phyloP scores from a whole-genome alignment of 2,113 vertebrate genomes.

The Eclectus roratus region DNA sequence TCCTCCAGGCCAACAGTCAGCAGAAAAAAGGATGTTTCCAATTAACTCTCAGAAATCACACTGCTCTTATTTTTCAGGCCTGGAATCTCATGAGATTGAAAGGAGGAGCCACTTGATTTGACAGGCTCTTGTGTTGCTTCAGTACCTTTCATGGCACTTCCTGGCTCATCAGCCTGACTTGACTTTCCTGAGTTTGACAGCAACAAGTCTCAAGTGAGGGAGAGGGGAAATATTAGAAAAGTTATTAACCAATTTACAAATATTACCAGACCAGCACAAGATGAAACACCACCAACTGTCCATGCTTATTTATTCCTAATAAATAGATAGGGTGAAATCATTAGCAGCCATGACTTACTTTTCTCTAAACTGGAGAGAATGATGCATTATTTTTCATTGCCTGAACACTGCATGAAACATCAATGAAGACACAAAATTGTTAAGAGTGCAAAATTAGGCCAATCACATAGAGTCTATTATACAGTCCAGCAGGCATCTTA shows the following conservation, averaged over 20 bases:
- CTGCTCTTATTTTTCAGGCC: not conserved
- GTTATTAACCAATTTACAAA: constrained; percentile 20
- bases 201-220: constrained; percentile 9
- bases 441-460: not conserved
- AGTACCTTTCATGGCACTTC: constrained; percentile 36
- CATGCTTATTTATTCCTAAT: constrained; percentile 12
- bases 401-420: not conserved
- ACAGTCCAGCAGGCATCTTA: not conserved
- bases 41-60: constrained; percentile 16
- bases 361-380: not conserved
- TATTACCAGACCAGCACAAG: not conserved
- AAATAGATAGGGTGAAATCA: not conserved
- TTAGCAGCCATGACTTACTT: not conserved
- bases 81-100: constrained; percentile 31
- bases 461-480: not conserved
- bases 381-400: not conserved
- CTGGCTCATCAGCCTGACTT: constrained; percentile 6
- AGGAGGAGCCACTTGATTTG: constrained; percentile 26
- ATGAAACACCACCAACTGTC: not conserved
- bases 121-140: constrained; percentile 47
- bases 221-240: not conserved
- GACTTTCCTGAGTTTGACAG: constrained; percentile 22
- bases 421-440: not conserved
- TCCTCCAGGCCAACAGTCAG: not conserved
- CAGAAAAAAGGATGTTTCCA: not conserved